Base-by-base conservation (phyloP, 2,797 vertebrate species). In the Pangasius sanitwongsei region DNA sequence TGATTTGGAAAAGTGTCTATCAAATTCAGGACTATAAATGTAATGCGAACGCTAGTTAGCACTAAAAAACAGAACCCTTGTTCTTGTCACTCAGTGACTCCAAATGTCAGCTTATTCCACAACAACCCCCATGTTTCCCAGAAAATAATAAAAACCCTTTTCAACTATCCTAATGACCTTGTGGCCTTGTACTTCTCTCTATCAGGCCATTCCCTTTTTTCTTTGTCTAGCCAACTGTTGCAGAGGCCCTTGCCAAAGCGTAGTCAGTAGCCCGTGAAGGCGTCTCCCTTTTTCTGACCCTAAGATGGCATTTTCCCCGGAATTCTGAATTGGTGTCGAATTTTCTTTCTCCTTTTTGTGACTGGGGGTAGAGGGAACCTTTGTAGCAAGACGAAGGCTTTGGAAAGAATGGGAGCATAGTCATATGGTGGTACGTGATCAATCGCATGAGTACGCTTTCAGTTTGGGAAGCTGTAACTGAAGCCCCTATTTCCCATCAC, bases 211-310 rank as follows among this genome's bases (percentile, higher is more conserved):
- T 48, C 37, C 37, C 83, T 89, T 88, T 90, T 93, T 92, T 95
- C 96, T 95, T 95, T 97, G 96, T 98, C 95, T 94, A 91, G 93
- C 95, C 96, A 95, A 96, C 94, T 95, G 95, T 92, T 95, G 90
- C 91, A 90, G 96, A 96, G 97, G 96, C 93, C 94, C 96, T 95
- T 95, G 96, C 94, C 86, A 95, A 98, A 96, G 96, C 96, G 95
- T 96, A 97, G 96, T 95, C 97, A 98, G 95, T 96, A 96, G 98
- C 97, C 98, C 97, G 97, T 99, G 98, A 99, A 99, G 98, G 98
- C 97, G 96, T 98, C 97, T 97, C 92, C 94, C 95, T 95, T 94
- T 95, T 96, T 96, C 95, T 97, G 97, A 97, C 97, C 97, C 96
- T 96, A 95, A 95, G 95, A 95, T 94, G 95, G 94, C 94, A 93